phyloP scores from a whole-genome alignment of 2,888 invertebrate species.

The Ptilodon capucinus region DNA sequence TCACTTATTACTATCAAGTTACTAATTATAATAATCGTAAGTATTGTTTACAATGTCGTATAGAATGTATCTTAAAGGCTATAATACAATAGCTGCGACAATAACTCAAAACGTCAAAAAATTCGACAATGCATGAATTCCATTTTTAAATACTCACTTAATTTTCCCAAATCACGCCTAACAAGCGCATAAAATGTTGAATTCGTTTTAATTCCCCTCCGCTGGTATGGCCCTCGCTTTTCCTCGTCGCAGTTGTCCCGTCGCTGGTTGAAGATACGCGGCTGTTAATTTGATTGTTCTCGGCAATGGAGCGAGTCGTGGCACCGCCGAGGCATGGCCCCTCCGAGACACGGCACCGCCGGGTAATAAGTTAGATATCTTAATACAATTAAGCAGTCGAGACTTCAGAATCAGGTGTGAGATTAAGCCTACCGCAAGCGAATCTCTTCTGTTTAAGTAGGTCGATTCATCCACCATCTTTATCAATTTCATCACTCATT shows the following conservation, averaged over 20 bases:
- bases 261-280: conserved; percentile 25
- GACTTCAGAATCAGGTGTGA: conserved; percentile 3
- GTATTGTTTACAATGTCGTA: too few species aligned
- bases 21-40: too few species aligned
- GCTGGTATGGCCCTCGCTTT: conserved; percentile 14
- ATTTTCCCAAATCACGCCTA: conserved; percentile 19
- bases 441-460: too few species aligned
- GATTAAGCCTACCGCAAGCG: not conserved
- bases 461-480: too few species aligned
- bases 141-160: too few species aligned
- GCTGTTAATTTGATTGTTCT: conserved; percentile 35
- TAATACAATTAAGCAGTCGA: conserved; percentile 27
- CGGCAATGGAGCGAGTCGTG: conserved; percentile 28
- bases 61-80: too few species aligned
- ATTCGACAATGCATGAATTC: too few species aligned
- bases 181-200: conserved; percentile 5
- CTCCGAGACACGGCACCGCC: conserved; percentile 14
- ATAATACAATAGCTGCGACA: too few species aligned
- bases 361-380: conserved; percentile 28
- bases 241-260: conserved; percentile 5
- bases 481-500: too few species aligned
- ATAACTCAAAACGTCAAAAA: too few species aligned
- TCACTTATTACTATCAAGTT: too few species aligned
- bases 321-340: conserved; percentile 14
- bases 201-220: conserved; percentile 16